Evolutionary conservation across 2,797 vertebrate genomes (phyloP).

Genomic region (Prunella strophiata): DNA sequence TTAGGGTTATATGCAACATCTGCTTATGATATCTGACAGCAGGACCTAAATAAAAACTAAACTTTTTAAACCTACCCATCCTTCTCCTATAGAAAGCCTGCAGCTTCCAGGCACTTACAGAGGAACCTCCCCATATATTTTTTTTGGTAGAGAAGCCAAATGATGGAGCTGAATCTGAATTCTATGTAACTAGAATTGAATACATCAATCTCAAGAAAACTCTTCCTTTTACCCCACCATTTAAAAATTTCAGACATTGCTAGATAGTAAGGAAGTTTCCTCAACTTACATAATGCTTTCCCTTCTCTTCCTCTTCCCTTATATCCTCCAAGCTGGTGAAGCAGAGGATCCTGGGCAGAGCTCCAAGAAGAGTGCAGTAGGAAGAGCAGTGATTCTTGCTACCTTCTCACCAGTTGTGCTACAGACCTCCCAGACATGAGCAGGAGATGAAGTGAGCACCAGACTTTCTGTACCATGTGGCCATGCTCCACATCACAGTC

Average conservation of each 20-base stretch:
- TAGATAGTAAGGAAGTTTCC: neutral
- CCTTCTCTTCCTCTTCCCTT: neutral
- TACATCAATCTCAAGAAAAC: neutral
- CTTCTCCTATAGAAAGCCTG: neutral
- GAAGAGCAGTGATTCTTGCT: neutral
- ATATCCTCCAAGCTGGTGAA: neutral
- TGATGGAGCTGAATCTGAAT: neutral
- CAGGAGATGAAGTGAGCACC: neutral
- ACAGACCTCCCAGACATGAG: neutral
- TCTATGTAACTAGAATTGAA: no score
- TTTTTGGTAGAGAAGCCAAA: neutral
- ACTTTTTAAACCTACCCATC: neutral
- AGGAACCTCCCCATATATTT: neutral
- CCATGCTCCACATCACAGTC: neutral
- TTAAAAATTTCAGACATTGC: neutral
- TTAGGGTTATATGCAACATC: neutral
- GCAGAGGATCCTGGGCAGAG: rapidly evolving
- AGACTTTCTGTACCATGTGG: neutral
- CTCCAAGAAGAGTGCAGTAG: neutral
- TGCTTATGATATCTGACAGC: neutral
- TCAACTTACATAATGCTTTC: neutral
- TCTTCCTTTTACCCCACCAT: neutral
- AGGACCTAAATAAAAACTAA: neutral
- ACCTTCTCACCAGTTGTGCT: neutral
- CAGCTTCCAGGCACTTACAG: neutral